Evolutionary conservation across 1,140 invertebrate species (phyloP).

Genomic region (Psix sp.): DNA sequence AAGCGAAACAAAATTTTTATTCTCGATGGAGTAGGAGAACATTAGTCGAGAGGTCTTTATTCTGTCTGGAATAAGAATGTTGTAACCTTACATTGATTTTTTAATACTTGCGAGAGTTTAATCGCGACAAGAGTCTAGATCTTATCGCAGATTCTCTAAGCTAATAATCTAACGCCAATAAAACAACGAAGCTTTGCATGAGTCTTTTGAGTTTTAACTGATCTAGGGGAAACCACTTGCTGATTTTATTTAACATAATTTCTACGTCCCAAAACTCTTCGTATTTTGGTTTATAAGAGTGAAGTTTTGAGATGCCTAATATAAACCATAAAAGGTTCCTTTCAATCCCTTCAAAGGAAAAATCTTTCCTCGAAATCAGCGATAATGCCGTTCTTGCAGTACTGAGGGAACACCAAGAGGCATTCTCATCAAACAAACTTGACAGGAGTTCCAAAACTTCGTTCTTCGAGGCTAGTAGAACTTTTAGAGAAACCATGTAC

Average conservation of each 20-base stretch:
- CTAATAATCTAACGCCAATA: conserved; percentile 2
- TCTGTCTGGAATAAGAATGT: conserved; percentile 8
- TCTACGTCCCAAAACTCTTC: background rate
- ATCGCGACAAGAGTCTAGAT: too few species aligned
- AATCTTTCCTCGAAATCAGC: conserved; percentile 1
- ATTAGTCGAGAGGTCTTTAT: conserved; percentile 5
- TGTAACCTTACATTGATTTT: background rate
- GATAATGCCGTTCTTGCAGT: conserved; percentile 8
- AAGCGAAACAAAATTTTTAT: background rate
- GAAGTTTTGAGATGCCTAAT: conserved; percentile 3
- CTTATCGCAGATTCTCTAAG: too few species aligned
- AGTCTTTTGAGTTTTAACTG: background rate
- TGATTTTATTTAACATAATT: background rate
- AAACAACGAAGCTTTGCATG: background rate
- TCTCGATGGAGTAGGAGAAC: background rate
- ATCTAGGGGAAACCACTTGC: background rate
- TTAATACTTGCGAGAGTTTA: conserved; percentile 11
- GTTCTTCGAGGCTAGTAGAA: conserved; percentile 1
- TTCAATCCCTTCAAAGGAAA: conserved; percentile 14
- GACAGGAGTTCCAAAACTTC: conserved; percentile 9
- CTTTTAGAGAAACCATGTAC: background rate
- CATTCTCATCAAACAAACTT: background rate
- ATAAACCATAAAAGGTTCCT: conserved; percentile 16
- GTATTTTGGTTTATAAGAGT: background rate
- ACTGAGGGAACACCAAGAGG: background rate